Conservation (phyloP, 2,888 invertebrate species). For the Amphimallon solstitiale region DNA sequence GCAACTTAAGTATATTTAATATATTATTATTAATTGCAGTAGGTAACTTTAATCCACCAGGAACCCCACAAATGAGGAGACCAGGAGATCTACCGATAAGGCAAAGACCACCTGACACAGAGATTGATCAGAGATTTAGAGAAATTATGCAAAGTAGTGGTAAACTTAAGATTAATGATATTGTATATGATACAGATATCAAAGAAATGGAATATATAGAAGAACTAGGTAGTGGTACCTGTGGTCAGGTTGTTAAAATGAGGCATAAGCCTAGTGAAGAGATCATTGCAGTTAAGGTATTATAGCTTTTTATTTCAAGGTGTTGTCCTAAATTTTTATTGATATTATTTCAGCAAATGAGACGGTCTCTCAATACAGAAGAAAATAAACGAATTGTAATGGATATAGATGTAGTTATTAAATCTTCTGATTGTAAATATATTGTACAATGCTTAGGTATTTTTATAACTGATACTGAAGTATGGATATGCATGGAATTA, state of each 20-base stretch:
- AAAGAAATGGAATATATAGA: conserved; percentile 87
- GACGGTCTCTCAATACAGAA: conserved; percentile 94
- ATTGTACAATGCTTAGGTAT: conserved; percentile 98
- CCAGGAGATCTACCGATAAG: conserved; percentile 70
- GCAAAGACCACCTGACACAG: conserved; percentile 65
- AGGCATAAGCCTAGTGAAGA: conserved; percentile 84
- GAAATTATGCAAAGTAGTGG: conserved; percentile 96
- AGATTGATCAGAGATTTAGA: conserved; percentile 85
- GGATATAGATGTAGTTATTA: conserved; percentile 98
- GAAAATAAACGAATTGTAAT: conserved; percentile 98
- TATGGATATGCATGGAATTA: conserved; percentile 99
- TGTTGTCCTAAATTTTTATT: conserved; percentile 1
- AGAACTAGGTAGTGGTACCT: conserved; percentile 93
- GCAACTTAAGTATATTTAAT: conserved; percentile 53
- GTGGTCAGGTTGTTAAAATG: conserved; percentile 98
- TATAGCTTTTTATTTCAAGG: neutral
- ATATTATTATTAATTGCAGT: conserved; percentile 60
- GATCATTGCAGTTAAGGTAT: conserved; percentile 93
- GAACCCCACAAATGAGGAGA: conserved; percentile 65
- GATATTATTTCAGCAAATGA: conserved; percentile 81
- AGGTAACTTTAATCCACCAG: conserved; percentile 58
- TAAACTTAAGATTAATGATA: conserved; percentile 83
- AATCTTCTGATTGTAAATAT: conserved; percentile 95
- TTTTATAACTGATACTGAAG: conserved; percentile 96
- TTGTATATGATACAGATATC: conserved; percentile 82